Base-by-base conservation (phyloP, 2,113 vertebrate genomes). In the Charadrius vociferus region DNA sequence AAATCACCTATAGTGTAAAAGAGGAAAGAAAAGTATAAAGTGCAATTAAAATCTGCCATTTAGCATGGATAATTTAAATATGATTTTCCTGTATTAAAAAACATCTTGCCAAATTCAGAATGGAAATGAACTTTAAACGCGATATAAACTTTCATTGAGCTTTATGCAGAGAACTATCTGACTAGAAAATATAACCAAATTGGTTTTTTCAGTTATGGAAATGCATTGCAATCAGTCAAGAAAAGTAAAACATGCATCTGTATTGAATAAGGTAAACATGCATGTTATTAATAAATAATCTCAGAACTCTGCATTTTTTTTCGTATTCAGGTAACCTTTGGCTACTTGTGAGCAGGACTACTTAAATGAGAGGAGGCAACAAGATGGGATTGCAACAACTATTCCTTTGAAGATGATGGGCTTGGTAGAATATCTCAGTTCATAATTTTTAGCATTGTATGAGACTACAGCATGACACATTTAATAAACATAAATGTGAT, bases 151-250 rank as follows among this genome's bases (percentile, higher is more conserved):
- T 81, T 37, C 61, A 86, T 12, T 79, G 26, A 93, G 56, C 18
- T 81, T 92, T 95, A 75, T 80, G 52, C 58, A 91, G 71, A 92
- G 58, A 91, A 85, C 37, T 82, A 82, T 56, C 70, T 93, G 84
- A 92, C 83, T 87, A 89, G 81, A 95, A 97, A 94, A 91, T 93
- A 87, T 41, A 95, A 93, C 10, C 43, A 96, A 91, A 88, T 67
- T 86, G 0, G 47, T 53, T 88, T 93, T 92, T 62, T 74, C 65
- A 92, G 72, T 86, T 91, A 78, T 39, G 62, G 56, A 93, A 89
- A 86, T 88, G 23, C 23, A 74, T 50, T 86, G 32, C 20, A 90
- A 71, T 41, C 81, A 85, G 23, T 61, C 47, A 75, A 86, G 68
- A 55, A 88, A 86, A 90, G 43, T 55, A 45, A 81, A 89, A 83